A percentile compares a stretch with the other conserved stretches of the same genome.
Evolutionary conservation across 2,113 vertebrate species (phyloP).

Genomic region (Melanotaenia duboulayi): DNA sequence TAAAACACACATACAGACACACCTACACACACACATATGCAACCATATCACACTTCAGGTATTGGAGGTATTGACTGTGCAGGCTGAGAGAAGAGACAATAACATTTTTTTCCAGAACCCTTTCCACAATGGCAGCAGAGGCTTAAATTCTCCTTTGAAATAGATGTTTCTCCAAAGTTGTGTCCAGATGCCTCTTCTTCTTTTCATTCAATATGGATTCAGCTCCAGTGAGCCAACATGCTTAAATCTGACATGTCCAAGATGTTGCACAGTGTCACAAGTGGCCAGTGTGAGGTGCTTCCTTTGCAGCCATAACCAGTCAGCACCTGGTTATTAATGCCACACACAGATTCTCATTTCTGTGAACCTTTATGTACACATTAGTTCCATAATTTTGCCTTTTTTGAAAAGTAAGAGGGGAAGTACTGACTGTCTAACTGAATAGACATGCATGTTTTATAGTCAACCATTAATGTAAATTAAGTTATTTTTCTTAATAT

Average conservation of each 20-base stretch:
- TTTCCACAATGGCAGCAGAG: not conserved
- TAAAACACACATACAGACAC: too few relatives aligned
- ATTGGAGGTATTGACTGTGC: conserved; percentile 4
- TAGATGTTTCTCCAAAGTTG: not conserved
- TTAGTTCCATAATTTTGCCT: not conserved
- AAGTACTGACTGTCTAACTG: not conserved
- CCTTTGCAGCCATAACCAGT: conserved; percentile 1
- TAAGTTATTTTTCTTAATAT: too few relatives aligned
- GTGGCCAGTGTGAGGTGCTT: not conserved
- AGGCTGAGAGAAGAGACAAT: not conserved
- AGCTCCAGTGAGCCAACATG: conserved; percentile 8
- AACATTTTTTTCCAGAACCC: conserved; percentile 8
- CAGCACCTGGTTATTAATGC: not conserved
- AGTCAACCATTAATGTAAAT: too few relatives aligned
- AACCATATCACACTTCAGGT: not conserved
- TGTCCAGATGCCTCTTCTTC: not conserved
- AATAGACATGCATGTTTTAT: too few relatives aligned
- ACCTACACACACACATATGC: too few relatives aligned
- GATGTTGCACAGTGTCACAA: conserved; percentile 6
- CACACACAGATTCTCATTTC: not conserved
- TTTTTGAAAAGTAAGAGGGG: not conserved
- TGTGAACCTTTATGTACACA: not conserved
- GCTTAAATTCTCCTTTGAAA: conserved; percentile 7
- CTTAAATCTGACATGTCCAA: not conserved
- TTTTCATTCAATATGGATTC: conserved; percentile 11